Evolutionary conservation across 1,140 invertebrate genomes (phyloP), one percentile per base, ranked within the genome.

Genomic region (Aethina tumida): DNA sequence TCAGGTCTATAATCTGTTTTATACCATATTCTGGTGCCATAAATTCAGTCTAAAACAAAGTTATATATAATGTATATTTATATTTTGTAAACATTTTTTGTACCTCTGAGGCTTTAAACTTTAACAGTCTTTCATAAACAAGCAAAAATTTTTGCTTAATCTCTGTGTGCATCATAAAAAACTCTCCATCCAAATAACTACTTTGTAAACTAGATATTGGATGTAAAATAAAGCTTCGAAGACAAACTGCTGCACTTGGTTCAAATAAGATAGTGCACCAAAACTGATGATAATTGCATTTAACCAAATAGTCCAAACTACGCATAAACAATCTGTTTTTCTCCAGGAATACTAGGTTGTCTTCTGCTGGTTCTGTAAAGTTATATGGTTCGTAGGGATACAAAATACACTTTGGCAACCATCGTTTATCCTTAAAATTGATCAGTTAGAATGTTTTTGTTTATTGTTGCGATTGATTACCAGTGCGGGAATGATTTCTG

Each of bases 221-320:
- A 39, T 45, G 49, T 22, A 48, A 33, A 13, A 58, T 33, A 37
- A 54, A 56, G 45, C 47, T 49, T 17, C 41, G 39, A 21, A 58
- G 27, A 26, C 43, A 33, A 31, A 36, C 14, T 13, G 28, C 18
- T 28, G 47, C 43, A 20, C 41, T 43, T 9, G 52, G 41, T 43
- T 56, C 49, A 45, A 46, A 58, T 26, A 53, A 35, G 14, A 58
- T 44, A 21, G 41, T 49, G 44, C 53, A 56, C 56, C 56, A 58
- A 45, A 58, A 58, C 15, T 56, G 53, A 30, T 56, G 53, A 35
- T 49, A 58, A 30, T 43, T 48, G 32, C 53, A 56, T 20, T 43
- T 45, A 18, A 53, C 13, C 13, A 58, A 40, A 43, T 45, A 51
- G 10, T 54, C 37, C 36, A 58, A 39, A 32, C 32, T 41, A 22